Evolutionary conservation across 1,140 invertebrate genomes (phyloP).

Genomic region (Drosophila miranda): DNA sequence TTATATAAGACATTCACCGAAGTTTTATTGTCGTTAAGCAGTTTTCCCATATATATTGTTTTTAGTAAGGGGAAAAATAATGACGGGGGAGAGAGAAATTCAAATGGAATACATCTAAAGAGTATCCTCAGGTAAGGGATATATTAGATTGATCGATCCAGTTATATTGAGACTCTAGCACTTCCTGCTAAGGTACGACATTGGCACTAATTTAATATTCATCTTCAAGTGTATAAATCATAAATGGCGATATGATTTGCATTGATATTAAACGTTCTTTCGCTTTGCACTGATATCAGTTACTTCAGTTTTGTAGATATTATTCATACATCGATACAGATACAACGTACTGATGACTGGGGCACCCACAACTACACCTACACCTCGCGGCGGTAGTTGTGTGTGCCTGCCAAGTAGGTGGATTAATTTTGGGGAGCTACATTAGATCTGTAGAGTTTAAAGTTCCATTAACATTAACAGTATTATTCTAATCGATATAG

Average conservation of each 20-base stretch:
- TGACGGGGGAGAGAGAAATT: conserved; percentile 11
- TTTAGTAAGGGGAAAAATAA: conserved; percentile 1
- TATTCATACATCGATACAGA: conserved; percentile 41
- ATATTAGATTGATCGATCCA: not conserved
- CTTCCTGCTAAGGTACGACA: conserved; percentile 56
- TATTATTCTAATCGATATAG: conserved; percentile 34
- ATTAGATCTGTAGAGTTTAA: conserved; percentile 40
- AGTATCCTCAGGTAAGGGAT: not conserved
- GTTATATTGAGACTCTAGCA: not conserved
- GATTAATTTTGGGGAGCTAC: conserved; percentile 26
- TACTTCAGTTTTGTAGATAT: conserved; percentile 55
- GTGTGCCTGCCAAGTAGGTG: conserved; percentile 16
- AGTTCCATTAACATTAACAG: conserved; percentile 30
- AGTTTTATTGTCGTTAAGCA: conserved; percentile 75
- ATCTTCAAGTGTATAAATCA: conserved; percentile 15
- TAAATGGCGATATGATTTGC: conserved; percentile 61
- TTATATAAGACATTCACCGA: conserved; percentile 32
- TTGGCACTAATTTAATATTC: conserved; percentile 59
- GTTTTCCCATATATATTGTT: conserved; percentile 29
- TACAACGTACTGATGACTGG: conserved; percentile 40
- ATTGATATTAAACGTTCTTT: conserved; percentile 57
- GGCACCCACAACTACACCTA: conserved; percentile 40
- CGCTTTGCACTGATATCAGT: conserved; percentile 73
- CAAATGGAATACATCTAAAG: conserved; percentile 6
- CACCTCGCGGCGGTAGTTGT: not conserved